These are phyloP conservation scores for Drosophila austrosaltans DNA, from an alignment of 2,888 invertebrate species.

Conservation along the genomic window DNA sequence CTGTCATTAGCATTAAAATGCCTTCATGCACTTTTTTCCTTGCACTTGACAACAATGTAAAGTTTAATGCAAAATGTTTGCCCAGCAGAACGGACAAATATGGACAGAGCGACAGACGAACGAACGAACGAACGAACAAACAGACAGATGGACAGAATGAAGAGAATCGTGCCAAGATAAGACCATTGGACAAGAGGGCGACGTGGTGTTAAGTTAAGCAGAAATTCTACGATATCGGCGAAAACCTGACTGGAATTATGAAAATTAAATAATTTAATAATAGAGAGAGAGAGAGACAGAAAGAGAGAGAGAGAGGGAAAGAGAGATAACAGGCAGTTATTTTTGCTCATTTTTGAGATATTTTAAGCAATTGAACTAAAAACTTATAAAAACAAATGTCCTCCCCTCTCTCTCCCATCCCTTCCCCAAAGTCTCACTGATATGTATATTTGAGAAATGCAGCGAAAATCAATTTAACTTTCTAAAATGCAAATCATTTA, in stretches of 20 bases:
- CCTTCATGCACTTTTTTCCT: constrained; percentile 50
- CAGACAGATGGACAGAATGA: constrained; percentile 20
- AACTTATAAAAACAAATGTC: background rate
- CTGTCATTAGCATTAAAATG: constrained; percentile 56
- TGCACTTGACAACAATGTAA: constrained; percentile 63
- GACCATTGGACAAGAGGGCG: constrained; percentile 32
- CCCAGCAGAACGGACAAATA: constrained; percentile 21
- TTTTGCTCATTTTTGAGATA: constrained; percentile 44
- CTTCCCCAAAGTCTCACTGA: constrained; percentile 29
- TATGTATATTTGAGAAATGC: constrained; percentile 52
- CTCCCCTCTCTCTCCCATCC: background rate
- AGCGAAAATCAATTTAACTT: constrained; percentile 68
- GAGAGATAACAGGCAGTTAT: background rate
- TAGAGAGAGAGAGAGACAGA: constrained; percentile 33
- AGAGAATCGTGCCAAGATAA: constrained; percentile 60
- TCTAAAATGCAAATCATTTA: constrained; percentile 69
- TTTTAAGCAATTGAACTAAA: constrained; percentile 45
- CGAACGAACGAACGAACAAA: background rate
- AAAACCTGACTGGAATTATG: constrained; percentile 71
- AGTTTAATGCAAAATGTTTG: constrained; percentile 51
- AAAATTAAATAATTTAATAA: constrained; percentile 59
- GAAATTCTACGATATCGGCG: constrained; percentile 53
- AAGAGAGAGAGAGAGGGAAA: background rate
- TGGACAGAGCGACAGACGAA: background rate
- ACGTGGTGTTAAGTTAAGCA: constrained; percentile 56